Conservation (phyloP, 2,888 invertebrate genomes). For the Dioctria linearis region DNA sequence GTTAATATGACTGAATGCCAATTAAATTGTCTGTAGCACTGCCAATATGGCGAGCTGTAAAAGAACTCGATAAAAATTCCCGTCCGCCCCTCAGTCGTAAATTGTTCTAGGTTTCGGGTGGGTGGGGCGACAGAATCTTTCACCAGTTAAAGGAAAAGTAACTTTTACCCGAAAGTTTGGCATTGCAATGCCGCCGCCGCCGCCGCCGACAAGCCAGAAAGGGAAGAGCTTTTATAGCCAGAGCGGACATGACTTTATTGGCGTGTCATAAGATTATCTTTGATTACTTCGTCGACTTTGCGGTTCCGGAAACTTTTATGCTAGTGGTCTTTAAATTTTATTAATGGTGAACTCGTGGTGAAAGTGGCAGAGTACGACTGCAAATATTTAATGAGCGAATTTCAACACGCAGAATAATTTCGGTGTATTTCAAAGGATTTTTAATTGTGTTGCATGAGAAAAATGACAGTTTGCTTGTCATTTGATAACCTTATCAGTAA, state of each 20-base stretch:
- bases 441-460: not conserved
- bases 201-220: not conserved
- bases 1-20: slow-evolving; percentile 50
- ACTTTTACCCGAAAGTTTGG: slow-evolving; percentile 27
- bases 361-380: not conserved
- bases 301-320: not conserved
- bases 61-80: slow-evolving; percentile 27
- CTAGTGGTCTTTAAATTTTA: slow-evolving; percentile 25
- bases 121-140: not conserved
- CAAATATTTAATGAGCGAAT: not conserved
- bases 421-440: too few species aligned
- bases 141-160: slow-evolving; percentile 11
- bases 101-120: not conserved
- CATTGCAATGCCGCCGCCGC: slow-evolving; percentile 4
- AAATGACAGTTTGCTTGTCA: not conserved
- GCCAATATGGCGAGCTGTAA: not conserved
- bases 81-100: slow-evolving; percentile 19
- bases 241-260: slow-evolving; percentile 35
- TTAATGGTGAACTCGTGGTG: not conserved
- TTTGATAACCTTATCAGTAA: not conserved
- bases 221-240: slow-evolving; percentile 16
- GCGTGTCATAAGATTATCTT: slow-evolving; percentile 41
- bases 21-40: slow-evolving; percentile 40
- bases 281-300: slow-evolving; percentile 35
- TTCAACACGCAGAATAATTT: not conserved